Conservation (phyloP, 2,888 invertebrate genomes). For the Clunio marinus region DNA sequence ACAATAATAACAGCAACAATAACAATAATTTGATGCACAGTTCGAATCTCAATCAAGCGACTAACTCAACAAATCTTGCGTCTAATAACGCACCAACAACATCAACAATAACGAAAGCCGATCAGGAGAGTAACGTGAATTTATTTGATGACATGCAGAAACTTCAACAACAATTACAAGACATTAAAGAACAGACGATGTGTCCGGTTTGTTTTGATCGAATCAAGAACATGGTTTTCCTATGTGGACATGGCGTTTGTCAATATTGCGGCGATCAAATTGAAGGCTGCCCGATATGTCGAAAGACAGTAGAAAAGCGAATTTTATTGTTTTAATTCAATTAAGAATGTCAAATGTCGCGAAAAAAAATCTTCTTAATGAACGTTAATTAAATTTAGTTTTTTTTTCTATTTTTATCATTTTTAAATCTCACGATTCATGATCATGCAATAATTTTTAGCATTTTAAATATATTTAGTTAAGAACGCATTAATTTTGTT, state of each 20-base stretch:
- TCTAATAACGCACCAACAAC: constrained; percentile 43
- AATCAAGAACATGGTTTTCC: constrained; percentile 96
- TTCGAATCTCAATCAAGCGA: constrained; percentile 32
- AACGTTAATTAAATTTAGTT: too few species aligned
- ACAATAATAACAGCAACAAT: neutral
- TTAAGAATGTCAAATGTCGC: neutral
- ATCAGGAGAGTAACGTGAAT: constrained; percentile 59
- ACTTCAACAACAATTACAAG: constrained; percentile 89
- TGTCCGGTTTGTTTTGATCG: constrained; percentile 97
- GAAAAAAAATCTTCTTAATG: too few species aligned
- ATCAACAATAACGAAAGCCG: constrained; percentile 53
- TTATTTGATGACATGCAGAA: constrained; percentile 80
- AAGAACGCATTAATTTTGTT: too few species aligned
- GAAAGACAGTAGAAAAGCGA: constrained; percentile 92
- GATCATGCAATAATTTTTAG: too few species aligned
- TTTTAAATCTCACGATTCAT: too few species aligned
- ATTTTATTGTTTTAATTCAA: constrained; percentile 75
- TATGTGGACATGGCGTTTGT: constrained; percentile 96
- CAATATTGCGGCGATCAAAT: constrained; percentile 99
- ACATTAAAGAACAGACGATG: constrained; percentile 98
- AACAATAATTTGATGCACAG: constrained; percentile 26
- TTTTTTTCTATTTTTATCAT: too few species aligned
- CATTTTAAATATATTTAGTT: too few species aligned
- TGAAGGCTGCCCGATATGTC: constrained; percentile 95
- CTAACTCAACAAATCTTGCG: constrained; percentile 41